Evolutionary conservation across 2,113 vertebrate genomes (phyloP).

Genomic region (Solea solea): DNA sequence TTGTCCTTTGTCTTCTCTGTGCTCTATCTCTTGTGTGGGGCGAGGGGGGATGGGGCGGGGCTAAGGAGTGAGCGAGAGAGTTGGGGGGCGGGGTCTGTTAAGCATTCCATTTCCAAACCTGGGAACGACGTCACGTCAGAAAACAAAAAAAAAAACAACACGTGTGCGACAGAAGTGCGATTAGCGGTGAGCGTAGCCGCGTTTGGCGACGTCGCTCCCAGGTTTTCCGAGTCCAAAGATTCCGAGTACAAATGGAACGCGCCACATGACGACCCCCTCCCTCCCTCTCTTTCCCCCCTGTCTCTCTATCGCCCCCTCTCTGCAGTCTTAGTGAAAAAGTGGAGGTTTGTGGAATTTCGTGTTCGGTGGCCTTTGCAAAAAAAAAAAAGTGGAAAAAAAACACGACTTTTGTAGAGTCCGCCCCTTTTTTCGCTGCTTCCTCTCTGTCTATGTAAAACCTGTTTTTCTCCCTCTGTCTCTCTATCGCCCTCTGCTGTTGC

Average conservation of each 20-base stretch:
- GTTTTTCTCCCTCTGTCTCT: conserved; percentile 79
- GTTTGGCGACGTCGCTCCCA: no score
- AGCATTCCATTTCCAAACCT: not conserved
- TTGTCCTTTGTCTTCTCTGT: conserved; percentile 99
- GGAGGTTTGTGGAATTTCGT: conserved; percentile 98
- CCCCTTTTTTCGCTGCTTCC: conserved; percentile 94
- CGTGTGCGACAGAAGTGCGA: no score
- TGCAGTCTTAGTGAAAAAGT: conserved; percentile 99
- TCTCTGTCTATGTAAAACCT: conserved; percentile 89
- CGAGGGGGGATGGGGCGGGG: conserved; percentile 76
- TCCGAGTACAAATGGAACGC: no score
- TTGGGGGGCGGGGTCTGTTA: conserved; percentile 2
- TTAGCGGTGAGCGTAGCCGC: no score
- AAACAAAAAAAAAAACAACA: not conserved
- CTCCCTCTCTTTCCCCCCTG: conserved; percentile 74
- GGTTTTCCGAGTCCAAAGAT: no score
- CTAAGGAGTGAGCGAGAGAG: not conserved
- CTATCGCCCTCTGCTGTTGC: conserved; percentile 89
- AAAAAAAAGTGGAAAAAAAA: conserved; percentile 56
- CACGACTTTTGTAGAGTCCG: conserved; percentile 87
- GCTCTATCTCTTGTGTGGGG: conserved; percentile 95
- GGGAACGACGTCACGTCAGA: not conserved
- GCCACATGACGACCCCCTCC: conserved; percentile 41
- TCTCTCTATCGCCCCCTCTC: conserved; percentile 85
- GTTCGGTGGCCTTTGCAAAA: conserved; percentile 93